phyloP scores from a whole-genome alignment of 2,888 invertebrate species.

The Xiphydria camelus region DNA sequence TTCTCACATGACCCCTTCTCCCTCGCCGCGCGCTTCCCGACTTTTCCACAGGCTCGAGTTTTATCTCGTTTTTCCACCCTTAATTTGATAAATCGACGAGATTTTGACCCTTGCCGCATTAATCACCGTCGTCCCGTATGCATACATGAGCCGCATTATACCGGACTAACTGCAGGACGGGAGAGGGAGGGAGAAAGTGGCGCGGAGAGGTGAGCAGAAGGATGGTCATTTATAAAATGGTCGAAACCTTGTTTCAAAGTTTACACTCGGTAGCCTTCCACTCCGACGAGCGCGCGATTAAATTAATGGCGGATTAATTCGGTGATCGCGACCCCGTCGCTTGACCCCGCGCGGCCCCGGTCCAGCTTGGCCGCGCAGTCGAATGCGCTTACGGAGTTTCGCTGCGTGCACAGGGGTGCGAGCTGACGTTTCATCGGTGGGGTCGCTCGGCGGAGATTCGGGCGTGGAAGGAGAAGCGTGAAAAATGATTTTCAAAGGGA shows the following conservation, averaged over 20 bases:
- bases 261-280: constrained; percentile 51
- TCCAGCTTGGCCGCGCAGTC: no score
- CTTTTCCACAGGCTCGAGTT: constrained; percentile 52
- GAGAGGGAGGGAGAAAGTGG: constrained; percentile 3
- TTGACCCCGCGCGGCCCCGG: no score
- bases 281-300: constrained; percentile 33
- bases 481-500: no score
- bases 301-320: constrained; percentile 57
- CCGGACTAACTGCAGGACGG: constrained; percentile 7
- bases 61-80: constrained; percentile 55
- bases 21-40: constrained; percentile 25
- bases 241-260: constrained; percentile 52
- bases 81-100: constrained; percentile 58
- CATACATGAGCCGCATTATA: constrained; percentile 55
- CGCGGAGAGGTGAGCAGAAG: constrained; percentile 18
- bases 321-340: constrained; percentile 43
- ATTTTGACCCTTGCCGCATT: constrained; percentile 53
- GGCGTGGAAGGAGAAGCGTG: no score
- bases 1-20: constrained; percentile 42
- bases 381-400: no score
- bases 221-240: constrained; percentile 52
- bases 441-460: no score
- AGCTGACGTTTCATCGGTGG: no score
- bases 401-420: no score
- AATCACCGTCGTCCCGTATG: constrained; percentile 54